Evolutionary conservation across 64 coral and sea anemone species (phyloP).

Genomic region (Montipora cactus): DNA sequence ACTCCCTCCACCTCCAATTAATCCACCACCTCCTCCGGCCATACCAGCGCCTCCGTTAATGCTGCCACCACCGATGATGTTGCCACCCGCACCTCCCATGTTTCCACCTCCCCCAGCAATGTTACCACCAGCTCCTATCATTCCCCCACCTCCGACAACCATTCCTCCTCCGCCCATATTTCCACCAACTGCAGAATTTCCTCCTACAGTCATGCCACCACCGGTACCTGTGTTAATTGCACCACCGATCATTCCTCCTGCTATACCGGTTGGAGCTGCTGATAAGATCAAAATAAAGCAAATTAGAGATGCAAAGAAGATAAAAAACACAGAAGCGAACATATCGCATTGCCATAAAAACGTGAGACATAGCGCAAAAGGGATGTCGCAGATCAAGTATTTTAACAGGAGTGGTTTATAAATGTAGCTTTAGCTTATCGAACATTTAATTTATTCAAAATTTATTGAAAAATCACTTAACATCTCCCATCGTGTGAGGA

Average conservation of each 20-base stretch:
- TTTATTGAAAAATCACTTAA: too few relatives aligned
- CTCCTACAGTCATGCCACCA: conserved; percentile 25
- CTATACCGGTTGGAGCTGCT: neutral
- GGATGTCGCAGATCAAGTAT: too few relatives aligned
- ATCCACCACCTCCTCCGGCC: neutral
- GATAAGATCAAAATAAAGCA: neutral
- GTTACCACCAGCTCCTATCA: conserved; percentile 8
- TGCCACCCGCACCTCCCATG: neutral
- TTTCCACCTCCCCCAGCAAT: conserved; percentile 3
- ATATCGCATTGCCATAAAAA: neutral
- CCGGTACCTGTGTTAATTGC: neutral
- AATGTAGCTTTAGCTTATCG: too few relatives aligned
- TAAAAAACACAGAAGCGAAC: neutral
- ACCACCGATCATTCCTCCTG: neutral
- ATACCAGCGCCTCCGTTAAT: neutral
- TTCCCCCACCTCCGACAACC: neutral
- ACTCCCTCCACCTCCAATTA: neutral
- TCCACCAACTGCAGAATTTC: neutral
- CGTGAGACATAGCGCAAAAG: too few relatives aligned
- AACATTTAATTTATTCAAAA: too few relatives aligned
- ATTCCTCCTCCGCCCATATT: conserved; percentile 12
- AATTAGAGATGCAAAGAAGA: neutral
- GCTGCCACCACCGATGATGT: neutral
- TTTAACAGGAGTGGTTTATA: too few relatives aligned
- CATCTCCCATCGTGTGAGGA: too few relatives aligned